Percentiles rank a stretch among this genome's conserved stretches.
phyloP scores from a whole-genome alignment of 2,113 vertebrate species.

The Dipodomys spectabilis region DNA sequence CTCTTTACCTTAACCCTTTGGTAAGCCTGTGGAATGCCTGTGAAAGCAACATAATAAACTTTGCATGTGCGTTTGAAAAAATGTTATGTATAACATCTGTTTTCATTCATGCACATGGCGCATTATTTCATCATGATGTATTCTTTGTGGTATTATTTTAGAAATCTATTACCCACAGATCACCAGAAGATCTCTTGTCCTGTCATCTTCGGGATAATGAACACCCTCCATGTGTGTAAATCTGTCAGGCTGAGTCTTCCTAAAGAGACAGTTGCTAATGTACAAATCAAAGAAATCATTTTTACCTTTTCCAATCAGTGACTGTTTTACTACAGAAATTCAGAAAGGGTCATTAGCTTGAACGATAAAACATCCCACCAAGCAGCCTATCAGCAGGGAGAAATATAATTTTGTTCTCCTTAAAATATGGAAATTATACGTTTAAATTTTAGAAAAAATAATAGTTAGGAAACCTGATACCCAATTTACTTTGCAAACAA shows the following conservation, averaged over 20 bases:
- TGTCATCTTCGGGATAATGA: conserved; percentile 59
- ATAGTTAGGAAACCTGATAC: neutral
- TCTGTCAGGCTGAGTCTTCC: conserved; percentile 15
- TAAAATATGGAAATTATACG: neutral
- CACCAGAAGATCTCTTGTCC: conserved; percentile 45
- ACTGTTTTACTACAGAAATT: conserved; percentile 19
- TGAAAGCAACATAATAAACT: neutral
- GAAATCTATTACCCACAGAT: conserved; percentile 72
- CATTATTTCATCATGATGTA: conserved; percentile 73
- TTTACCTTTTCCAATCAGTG: conserved; percentile 57
- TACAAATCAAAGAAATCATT: conserved; percentile 62
- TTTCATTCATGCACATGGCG: conserved; percentile 43
- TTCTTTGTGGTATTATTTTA: conserved; percentile 66
- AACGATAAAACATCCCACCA: conserved; percentile 33
- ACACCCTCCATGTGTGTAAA: conserved; percentile 35
- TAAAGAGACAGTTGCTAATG: conserved; percentile 24
- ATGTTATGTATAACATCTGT: conserved; percentile 53
- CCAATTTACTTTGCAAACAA: neutral
- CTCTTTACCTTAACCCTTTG: conserved; percentile 48
- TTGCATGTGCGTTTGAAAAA: neutral
- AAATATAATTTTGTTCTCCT: neutral
- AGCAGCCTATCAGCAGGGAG: neutral
- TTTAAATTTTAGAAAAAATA: neutral
- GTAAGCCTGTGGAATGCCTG: neutral
- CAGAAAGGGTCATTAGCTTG: neutral